Conservation (phyloP, 2,113 vertebrate species). For the Neolamprologus brichardi region DNA sequence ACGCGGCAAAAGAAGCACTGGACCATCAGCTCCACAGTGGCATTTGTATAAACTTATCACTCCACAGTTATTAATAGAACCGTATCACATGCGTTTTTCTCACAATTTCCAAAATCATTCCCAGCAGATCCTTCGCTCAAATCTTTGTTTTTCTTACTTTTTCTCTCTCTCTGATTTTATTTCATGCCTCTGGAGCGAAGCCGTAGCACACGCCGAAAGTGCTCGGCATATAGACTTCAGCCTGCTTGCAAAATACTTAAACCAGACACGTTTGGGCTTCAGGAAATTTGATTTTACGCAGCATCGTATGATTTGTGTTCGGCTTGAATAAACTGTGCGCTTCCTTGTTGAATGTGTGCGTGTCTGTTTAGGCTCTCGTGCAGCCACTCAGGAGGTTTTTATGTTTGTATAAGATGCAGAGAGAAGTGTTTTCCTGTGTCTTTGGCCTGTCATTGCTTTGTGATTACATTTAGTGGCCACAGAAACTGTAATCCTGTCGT, state of each 20-base stretch:
- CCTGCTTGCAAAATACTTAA: conserved; percentile 4
- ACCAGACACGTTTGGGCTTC: conserved; percentile 15
- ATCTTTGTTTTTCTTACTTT: background rate
- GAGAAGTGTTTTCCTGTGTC: conserved; percentile 16
- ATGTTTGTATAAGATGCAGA: background rate
- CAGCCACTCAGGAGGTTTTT: background rate
- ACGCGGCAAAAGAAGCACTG: background rate
- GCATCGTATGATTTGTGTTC: conserved; percentile 52
- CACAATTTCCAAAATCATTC: background rate
- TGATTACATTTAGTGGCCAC: conserved; percentile 50
- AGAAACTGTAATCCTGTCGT: conserved; percentile 41
- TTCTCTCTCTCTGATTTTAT: background rate
- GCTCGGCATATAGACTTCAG: background rate
- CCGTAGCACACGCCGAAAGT: background rate
- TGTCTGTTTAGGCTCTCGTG: background rate
- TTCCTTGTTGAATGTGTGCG: background rate
- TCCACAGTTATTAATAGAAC: conserved; percentile 38
- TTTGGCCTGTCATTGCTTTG: conserved; percentile 39
- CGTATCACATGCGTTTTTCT: background rate
- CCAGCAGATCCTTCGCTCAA: background rate
- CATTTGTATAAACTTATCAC: conserved; percentile 39
- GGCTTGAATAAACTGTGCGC: background rate
- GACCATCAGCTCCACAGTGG: conserved; percentile 42
- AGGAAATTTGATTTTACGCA: conserved; percentile 56
- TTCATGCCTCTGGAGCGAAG: background rate